Conservation (phyloP, 2,113 vertebrate genomes). For the Pseudopipra pipra region DNA sequence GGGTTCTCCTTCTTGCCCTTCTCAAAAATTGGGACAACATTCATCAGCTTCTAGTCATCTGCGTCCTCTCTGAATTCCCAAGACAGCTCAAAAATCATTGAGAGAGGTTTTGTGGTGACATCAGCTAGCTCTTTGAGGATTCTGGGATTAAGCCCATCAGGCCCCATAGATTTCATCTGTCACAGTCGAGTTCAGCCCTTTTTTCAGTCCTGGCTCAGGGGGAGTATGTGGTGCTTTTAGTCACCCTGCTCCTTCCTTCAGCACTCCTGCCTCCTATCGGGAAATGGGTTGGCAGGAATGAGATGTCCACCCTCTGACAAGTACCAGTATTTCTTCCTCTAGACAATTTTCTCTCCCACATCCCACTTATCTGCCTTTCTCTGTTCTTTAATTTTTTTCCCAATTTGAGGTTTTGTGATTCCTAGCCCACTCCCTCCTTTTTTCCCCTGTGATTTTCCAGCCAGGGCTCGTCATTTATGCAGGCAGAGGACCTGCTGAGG, state of each 20-base stretch:
- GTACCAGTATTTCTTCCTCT: not conserved
- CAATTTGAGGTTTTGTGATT: not conserved
- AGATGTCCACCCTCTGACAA: not conserved
- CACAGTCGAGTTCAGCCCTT: not conserved
- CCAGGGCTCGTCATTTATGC: rapidly evolving
- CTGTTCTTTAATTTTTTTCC: not conserved
- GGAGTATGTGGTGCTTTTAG: rapidly evolving
- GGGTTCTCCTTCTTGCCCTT: not conserved
- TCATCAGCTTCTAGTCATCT: not conserved
- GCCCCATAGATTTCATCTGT: not conserved
- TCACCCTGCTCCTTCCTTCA: not conserved
- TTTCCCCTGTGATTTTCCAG: not conserved
- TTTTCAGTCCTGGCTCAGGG: not conserved
- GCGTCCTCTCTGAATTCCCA: not conserved
- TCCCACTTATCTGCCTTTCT: not conserved
- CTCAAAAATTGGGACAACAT: not conserved
- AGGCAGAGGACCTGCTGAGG: not conserved
- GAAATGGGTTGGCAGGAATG: not conserved
- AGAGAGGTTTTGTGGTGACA: not conserved
- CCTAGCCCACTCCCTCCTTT: not conserved
- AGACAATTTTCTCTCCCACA: not conserved
- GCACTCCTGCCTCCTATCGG: rapidly evolving
- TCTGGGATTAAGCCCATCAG: not conserved
- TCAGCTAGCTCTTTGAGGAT: not conserved
- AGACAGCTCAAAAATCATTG: not conserved